Percentiles rank a stretch among this genome's conserved stretches.
These are phyloP conservation scores for Cephalotes varians DNA, from an alignment of 2,888 invertebrate species.

Conservation along the genomic window DNA sequence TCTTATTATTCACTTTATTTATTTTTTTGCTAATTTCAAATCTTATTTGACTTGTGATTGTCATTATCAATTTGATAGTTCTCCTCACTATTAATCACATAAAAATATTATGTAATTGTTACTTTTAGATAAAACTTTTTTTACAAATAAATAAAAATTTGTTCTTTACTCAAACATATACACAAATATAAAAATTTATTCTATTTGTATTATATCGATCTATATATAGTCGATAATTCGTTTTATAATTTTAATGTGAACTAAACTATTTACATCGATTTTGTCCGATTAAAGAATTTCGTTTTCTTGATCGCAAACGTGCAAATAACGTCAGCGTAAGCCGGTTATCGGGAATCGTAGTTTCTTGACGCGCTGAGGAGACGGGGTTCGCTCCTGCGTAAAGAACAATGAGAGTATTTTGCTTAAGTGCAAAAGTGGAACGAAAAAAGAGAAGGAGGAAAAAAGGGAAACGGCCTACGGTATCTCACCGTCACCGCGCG, in stretches of 20 bases:
- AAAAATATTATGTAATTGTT: background rate
- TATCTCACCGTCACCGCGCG: constrained; percentile 54
- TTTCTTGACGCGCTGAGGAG: constrained; percentile 16
- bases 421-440: constrained; percentile 70
- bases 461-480: constrained; percentile 42
- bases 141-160: background rate
- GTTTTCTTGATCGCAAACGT: background rate
- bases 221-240: background rate
- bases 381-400: constrained; percentile 26
- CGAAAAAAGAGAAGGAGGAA: constrained; percentile 56
- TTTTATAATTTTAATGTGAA: background rate
- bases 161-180: background rate
- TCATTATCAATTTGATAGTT: background rate
- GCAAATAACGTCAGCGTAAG: constrained; percentile 40
- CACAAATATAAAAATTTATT: background rate
- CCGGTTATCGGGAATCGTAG: constrained; percentile 22
- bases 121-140: background rate
- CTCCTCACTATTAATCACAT: background rate
- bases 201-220: background rate
- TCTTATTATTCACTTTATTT: background rate
- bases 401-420: constrained; percentile 61
- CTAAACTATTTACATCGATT: background rate
- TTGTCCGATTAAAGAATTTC: background rate
- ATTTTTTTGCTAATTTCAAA: background rate
- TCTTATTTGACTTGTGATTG: background rate